A percentile compares a stretch with the other conserved stretches of the same genome.
Conservation (phyloP, 1,140 invertebrate genomes). For the honey bee (Apis mellifera) region DNA sequence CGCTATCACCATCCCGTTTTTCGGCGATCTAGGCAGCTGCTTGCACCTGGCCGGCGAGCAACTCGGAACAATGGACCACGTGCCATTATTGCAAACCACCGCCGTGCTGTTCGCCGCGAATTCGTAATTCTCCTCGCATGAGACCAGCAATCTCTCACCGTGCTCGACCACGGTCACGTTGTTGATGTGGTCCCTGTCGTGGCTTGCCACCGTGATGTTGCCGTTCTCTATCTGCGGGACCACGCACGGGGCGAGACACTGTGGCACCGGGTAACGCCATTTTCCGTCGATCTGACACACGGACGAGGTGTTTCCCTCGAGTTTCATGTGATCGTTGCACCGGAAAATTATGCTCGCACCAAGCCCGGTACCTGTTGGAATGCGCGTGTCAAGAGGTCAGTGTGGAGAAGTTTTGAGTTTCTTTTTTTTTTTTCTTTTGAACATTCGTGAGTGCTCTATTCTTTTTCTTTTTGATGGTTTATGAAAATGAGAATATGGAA, state of each 20-base stretch:
- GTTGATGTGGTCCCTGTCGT: slow-evolving; percentile 75
- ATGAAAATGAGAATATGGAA: too few relatives aligned
- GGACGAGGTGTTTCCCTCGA: slow-evolving; percentile 93
- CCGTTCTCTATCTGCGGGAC: slow-evolving; percentile 94
- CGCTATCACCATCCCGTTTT: slow-evolving; percentile 97
- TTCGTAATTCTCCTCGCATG: slow-evolving; percentile 94
- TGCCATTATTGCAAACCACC: slow-evolving; percentile 95
- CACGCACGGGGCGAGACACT: slow-evolving; percentile 95
- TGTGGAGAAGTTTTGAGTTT: not conserved
- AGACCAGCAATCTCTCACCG: slow-evolving; percentile 91
- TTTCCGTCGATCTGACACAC: slow-evolving; percentile 95
- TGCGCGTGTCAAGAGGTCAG: not conserved
- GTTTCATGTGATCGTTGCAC: slow-evolving; percentile 95
- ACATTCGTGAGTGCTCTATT: not conserved
- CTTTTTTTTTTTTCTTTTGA: not conserved
- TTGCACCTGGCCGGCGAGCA: slow-evolving; percentile 95
- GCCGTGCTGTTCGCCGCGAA: slow-evolving; percentile 88
- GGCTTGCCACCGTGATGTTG: slow-evolving; percentile 83
- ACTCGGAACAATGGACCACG: slow-evolving; percentile 95
- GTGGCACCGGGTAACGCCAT: slow-evolving; percentile 95
- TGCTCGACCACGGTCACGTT: slow-evolving; percentile 88
- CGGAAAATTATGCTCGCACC: slow-evolving; percentile 96
- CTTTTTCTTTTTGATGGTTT: not conserved
- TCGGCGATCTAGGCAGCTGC: slow-evolving; percentile 91
- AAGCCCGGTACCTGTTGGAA: slow-evolving; percentile 87